A percentile compares a stretch with the other conserved stretches of the same genome.
These are phyloP conservation scores for Cirrhinus mrigala DNA, from an alignment of 2,797 vertebrate species.

Conservation along the genomic window DNA sequence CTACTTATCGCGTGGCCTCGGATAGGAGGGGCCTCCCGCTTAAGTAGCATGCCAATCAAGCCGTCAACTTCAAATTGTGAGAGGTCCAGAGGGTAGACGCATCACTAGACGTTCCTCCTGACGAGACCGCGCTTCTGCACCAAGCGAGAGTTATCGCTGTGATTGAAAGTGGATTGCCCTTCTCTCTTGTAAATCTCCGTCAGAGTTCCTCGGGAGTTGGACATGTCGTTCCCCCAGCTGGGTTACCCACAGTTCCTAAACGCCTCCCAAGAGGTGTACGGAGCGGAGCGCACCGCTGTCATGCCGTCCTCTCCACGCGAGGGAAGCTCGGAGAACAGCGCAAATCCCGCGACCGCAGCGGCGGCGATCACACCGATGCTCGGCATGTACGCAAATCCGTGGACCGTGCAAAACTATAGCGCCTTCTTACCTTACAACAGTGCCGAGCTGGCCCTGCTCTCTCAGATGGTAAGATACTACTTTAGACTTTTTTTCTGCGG, in stretches of 20 bases:
- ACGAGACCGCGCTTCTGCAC: conserved; percentile 85
- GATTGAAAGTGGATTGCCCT: conserved; percentile 71
- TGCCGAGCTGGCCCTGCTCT: conserved; percentile 93
- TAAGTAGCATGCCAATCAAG: conserved; percentile 98
- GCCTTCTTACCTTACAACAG: conserved; percentile 95
- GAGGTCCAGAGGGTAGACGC: conserved; percentile 90
- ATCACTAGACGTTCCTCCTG: conserved; percentile 92
- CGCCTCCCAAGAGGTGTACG: conserved; percentile 89
- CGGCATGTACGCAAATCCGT: conserved; percentile 94
- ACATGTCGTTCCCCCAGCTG: conserved; percentile 97
- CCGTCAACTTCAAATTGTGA: conserved; percentile 97
- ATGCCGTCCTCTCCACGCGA: conserved; percentile 85
- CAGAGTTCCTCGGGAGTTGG: conserved; percentile 70
- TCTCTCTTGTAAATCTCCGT: conserved; percentile 61
- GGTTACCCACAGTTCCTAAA: conserved; percentile 94
- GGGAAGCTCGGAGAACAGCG: conserved; percentile 82
- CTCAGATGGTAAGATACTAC: conserved; percentile 89
- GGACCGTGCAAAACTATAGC: conserved; percentile 92
- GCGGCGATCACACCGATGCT: conserved; percentile 92
- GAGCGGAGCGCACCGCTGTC: conserved; percentile 86
- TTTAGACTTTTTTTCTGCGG: not conserved
- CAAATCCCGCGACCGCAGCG: conserved; percentile 81
- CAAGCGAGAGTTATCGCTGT: conserved; percentile 67
- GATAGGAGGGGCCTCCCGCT: conserved; percentile 92
- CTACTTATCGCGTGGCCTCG: conserved; percentile 89